Base-by-base conservation (phyloP, 2,113 vertebrate genomes). In the Prunella fulvescens region DNA sequence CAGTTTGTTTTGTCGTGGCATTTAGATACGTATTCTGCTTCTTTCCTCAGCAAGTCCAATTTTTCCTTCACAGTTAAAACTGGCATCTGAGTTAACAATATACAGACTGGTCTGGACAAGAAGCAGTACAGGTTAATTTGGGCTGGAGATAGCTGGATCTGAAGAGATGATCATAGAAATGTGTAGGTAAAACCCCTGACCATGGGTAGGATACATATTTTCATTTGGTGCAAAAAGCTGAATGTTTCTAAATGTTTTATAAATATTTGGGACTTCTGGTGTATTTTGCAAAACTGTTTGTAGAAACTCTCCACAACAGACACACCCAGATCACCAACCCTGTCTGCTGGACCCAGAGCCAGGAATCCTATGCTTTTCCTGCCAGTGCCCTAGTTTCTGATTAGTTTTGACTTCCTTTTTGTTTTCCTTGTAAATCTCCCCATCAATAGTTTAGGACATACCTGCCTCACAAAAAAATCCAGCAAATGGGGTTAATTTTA, bases 231-330 rank as follows among this genome's bases (percentile, higher is more conserved):
- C 20, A 80, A 33, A 80, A 88, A 92, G 45, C 62, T 62, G 79
- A 80, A 48, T 51, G 60, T 89, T 83, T 91, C 72, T 51, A 17
- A 81, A 67, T 37, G 44, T 64, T 93, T 91, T 64, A 56, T 74
- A 95, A 94, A 95, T 84, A 87, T 89, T 89, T 91, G 69, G 40
- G 45, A 42, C 18, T 44, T 90, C 45, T 57, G 58, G 40, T 89
- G 40, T 51, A 48, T 62, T 89, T 95, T 72, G 39, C 70, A 80
- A 61, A 87, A 85, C 50, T 87, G 61, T 90, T 88, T 81, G 81
- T 65, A 73, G 78, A 89, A 95, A 90, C 65, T 39, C 62, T 92
- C 50, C 33, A 44, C 50, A 79, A 69, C 87, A 91, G 87, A 61
- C 89, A 76, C 61, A 85, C 78, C 86, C 86, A 72, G 67, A 78